phyloP scores from a whole-genome alignment of 2,113 vertebrate genomes.

The Rhinopomastus cyanomelas region DNA sequence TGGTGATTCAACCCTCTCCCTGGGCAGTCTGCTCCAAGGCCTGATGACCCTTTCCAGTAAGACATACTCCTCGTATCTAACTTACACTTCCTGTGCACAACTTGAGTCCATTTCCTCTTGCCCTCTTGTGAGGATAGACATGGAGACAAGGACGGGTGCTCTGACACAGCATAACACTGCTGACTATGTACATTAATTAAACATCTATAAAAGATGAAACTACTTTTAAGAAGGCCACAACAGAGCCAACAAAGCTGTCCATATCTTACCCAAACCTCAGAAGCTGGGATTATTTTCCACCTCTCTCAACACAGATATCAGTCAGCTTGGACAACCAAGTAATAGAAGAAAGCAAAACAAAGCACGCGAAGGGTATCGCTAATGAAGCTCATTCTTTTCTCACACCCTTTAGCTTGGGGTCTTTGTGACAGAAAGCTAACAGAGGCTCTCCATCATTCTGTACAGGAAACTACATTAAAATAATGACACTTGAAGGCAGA shows the following conservation, averaged over 20 bases:
- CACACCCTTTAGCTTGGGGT: not conserved
- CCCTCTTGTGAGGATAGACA: not conserved
- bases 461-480: not conserved
- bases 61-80: no score
- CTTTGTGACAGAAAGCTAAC: not conserved
- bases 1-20: no score
- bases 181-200: not conserved
- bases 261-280: not conserved
- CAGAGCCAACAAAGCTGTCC: not conserved
- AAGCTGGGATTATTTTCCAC: not conserved
- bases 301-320: not conserved
- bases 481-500: not conserved
- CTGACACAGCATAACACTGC: not conserved
- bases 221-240: not conserved
- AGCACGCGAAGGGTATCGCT: not conserved
- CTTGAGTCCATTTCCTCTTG: no score
- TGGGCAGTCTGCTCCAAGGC: no score
- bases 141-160: not conserved
- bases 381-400: not conserved
- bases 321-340: not conserved
- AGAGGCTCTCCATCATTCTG: not conserved
- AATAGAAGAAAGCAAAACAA: not conserved
- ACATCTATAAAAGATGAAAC: not conserved
- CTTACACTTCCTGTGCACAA: no score
- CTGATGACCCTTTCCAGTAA: no score